Percentiles rank a stretch among this genome's conserved stretches.
Conservation (phyloP, 2,797 vertebrate species). For the Sebastolobus altivelis region DNA sequence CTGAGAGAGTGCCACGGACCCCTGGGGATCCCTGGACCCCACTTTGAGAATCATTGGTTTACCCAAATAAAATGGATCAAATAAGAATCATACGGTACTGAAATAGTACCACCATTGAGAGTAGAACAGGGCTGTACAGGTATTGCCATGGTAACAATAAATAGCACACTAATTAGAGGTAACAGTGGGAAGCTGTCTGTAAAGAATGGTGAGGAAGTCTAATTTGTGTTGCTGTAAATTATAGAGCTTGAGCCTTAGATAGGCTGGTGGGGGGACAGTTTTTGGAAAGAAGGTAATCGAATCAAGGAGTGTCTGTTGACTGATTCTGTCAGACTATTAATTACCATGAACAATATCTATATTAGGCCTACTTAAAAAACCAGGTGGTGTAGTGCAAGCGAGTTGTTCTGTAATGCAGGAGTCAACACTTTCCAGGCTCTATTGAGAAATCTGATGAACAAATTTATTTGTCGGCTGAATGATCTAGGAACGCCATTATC, state of each 20-base stretch:
- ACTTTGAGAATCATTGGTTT: too few relatives aligned
- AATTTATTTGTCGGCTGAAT: too few relatives aligned
- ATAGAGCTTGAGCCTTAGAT: conserved; percentile 11
- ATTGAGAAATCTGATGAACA: too few relatives aligned
- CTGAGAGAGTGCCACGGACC: too few relatives aligned
- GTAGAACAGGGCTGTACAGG: neutral
- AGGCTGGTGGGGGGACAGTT: conserved; percentile 10
- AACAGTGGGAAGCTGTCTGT: conserved; percentile 20
- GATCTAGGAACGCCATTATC: too few relatives aligned
- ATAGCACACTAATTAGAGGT: conserved; percentile 14
- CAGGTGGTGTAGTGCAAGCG: too few relatives aligned
- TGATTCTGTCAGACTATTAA: neutral
- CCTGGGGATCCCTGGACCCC: too few relatives aligned
- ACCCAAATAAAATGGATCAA: neutral
- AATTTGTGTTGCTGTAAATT: conserved; percentile 43
- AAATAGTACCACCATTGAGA: neutral
- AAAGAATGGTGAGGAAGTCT: conserved; percentile 20
- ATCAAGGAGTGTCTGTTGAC: conserved; percentile 12
- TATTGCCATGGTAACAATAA: conserved; percentile 30
- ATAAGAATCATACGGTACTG: neutral
- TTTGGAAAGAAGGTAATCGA: conserved; percentile 18
- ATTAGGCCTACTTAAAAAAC: too few relatives aligned
- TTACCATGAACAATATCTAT: neutral
- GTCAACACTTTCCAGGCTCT: too few relatives aligned
- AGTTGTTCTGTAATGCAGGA: too few relatives aligned